Percentiles rank a stretch among this genome's conserved stretches.
These are phyloP conservation scores for Geotrypetes seraphini DNA, from an alignment of 2,797 vertebrate species.

Conservation along the genomic window DNA sequence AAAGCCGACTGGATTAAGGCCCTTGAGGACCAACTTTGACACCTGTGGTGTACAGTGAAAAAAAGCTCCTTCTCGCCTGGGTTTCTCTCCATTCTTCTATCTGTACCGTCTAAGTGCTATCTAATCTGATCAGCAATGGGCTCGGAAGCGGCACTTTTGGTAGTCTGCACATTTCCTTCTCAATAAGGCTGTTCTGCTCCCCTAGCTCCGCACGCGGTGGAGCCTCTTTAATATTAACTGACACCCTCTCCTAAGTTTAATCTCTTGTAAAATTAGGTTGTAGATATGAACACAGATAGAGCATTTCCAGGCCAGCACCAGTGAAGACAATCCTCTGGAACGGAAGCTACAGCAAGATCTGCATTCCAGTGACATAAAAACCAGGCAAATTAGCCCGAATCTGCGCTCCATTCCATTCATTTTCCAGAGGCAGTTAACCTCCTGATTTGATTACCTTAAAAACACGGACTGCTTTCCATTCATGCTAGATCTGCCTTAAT, in stretches of 20 bases:
- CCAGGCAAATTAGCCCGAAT: slow-evolving; percentile 33
- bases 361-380: slow-evolving; percentile 24
- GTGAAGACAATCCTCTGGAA: slow-evolving; percentile 17
- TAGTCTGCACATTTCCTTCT: slow-evolving; percentile 25
- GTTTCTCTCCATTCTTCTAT: slow-evolving; percentile 14
- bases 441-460: slow-evolving; percentile 34
- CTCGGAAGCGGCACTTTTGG: slow-evolving; percentile 29
- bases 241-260: slow-evolving; percentile 40
- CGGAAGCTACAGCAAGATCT: slow-evolving; percentile 29
- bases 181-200: slow-evolving; percentile 12
- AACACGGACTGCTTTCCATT: slow-evolving; percentile 41
- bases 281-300: slow-evolving; percentile 39
- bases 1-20: no score
- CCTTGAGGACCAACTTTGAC: no score
- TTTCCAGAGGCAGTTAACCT: slow-evolving; percentile 38
- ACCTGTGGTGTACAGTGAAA: no score
- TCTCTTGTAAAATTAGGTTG: slow-evolving; percentile 56
- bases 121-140: neutral
- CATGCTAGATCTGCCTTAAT: slow-evolving; percentile 47
- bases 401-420: slow-evolving; percentile 28
- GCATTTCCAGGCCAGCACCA: slow-evolving; percentile 26
- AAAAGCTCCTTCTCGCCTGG: neutral
- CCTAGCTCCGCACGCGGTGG: neutral
- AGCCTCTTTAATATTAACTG: slow-evolving; percentile 23
- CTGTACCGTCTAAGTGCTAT: slow-evolving; percentile 17